Conservation (phyloP, 2,888 invertebrate genomes). For the Eueremaeus valkanovi region DNA sequence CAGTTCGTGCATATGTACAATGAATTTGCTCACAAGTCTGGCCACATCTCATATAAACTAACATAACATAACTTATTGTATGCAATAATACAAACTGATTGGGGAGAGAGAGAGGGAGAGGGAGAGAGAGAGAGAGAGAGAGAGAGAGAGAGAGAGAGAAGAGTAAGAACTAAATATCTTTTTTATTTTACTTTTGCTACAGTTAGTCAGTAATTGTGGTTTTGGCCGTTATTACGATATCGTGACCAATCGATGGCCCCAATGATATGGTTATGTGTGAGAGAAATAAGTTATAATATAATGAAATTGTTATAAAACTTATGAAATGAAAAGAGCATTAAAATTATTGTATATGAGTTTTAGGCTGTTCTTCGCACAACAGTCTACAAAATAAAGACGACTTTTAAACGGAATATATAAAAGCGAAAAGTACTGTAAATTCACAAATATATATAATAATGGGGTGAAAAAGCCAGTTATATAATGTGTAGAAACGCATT, state of each 20-base stretch:
- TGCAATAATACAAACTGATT: background rate
- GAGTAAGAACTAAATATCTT: background rate
- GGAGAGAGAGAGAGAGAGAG: background rate
- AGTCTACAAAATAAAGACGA: too few relatives aligned
- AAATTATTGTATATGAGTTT: background rate
- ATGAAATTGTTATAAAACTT: constrained; percentile 19
- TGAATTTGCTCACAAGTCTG: background rate
- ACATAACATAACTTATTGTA: background rate
- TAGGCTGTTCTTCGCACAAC: too few relatives aligned
- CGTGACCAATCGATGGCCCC: constrained; percentile 35
- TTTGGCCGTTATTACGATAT: constrained; percentile 33
- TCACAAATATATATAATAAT: background rate
- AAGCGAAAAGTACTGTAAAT: background rate
- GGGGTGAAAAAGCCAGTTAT: background rate
- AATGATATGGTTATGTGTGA: background rate
- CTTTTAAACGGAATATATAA: background rate
- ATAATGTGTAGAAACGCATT: background rate
- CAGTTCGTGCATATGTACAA: constrained; percentile 7
- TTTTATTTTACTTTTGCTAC: background rate
- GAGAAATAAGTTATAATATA: constrained; percentile 8
- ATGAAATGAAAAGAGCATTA: constrained; percentile 17
- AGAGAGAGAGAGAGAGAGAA: too few relatives aligned
- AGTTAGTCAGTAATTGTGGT: constrained; percentile 18
- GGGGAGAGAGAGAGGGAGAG: background rate
- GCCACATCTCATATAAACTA: background rate